phyloP scores from a whole-genome alignment of 2,888 invertebrate species.

The Eupithecia pulchellata region DNA sequence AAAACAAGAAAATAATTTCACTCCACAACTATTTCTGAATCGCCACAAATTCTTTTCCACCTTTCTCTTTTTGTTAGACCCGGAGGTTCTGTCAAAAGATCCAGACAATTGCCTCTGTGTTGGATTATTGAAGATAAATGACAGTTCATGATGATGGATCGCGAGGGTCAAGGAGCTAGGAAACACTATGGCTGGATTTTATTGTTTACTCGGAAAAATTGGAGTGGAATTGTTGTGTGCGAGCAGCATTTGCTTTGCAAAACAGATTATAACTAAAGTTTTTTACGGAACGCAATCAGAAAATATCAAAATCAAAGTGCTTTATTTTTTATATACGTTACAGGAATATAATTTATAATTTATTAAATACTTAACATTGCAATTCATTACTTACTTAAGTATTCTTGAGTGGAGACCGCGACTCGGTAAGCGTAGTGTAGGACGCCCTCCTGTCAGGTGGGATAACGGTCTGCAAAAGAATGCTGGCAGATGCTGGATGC shows the following conservation, averaged over 20 bases:
- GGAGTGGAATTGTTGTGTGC: not conserved
- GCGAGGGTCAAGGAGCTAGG: not conserved
- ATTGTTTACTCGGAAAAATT: slow-evolving; percentile 13
- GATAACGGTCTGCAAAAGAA: no score
- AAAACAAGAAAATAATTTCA: not conserved
- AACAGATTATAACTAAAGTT: not conserved
- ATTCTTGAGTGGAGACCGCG: no score
- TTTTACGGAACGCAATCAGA: no score
- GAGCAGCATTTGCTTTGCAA: not conserved
- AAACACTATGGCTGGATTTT: not conserved
- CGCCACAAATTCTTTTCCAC: not conserved
- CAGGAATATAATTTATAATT: no score
- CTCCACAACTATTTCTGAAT: not conserved
- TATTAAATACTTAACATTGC: no score
- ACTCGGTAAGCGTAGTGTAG: no score
- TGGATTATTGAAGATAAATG: slow-evolving; percentile 33
- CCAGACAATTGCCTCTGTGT: slow-evolving; percentile 21
- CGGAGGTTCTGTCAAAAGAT: slow-evolving; percentile 25
- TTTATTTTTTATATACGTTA: no score
- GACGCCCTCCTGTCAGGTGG: no score
- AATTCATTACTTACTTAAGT: no score
- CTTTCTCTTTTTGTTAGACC: slow-evolving; percentile 8
- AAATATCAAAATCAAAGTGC: no score
- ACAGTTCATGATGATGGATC: slow-evolving; percentile 23
- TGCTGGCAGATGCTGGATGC: no score